A percentile compares a stretch with the other conserved stretches of the same genome.
Evolutionary conservation across 2,113 vertebrate genomes (phyloP).

Genomic region (Psilopsiagon aymara): DNA sequence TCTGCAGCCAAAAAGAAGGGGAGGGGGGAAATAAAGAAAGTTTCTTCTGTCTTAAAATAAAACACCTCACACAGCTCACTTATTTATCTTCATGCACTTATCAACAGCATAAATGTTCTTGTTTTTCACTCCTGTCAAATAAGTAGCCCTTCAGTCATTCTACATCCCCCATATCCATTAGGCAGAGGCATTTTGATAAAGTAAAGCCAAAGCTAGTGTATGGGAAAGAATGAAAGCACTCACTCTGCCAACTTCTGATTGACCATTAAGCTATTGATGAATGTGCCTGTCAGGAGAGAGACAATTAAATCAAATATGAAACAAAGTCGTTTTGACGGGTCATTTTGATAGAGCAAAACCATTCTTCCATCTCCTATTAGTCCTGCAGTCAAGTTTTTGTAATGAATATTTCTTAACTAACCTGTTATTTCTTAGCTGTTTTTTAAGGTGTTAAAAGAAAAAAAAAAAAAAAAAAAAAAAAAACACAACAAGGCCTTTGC

Average conservation of each 20-base stretch:
- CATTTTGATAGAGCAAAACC: slow-evolving; percentile 95
- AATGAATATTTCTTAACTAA: slow-evolving; percentile 82
- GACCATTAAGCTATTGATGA: slow-evolving; percentile 99
- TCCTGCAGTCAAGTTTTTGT: slow-evolving; percentile 87
- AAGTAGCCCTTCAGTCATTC: slow-evolving; percentile 86
- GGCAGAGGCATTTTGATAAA: slow-evolving; percentile 97
- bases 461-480: background rate
- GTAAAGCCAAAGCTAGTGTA: slow-evolving; percentile 88
- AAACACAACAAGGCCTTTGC: background rate
- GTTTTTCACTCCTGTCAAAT: slow-evolving; percentile 83
- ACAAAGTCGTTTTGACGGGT: slow-evolving; percentile 98
- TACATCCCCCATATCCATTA: slow-evolving; percentile 87
- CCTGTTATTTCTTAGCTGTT: slow-evolving; percentile 72
- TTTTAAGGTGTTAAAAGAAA: slow-evolving; percentile 53
- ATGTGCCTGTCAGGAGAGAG: slow-evolving; percentile 99
- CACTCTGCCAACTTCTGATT: slow-evolving; percentile 97
- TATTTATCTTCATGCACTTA: slow-evolving; percentile 81
- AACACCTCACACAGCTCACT: slow-evolving; percentile 69
- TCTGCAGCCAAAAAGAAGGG: slow-evolving; percentile 73
- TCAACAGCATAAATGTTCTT: slow-evolving; percentile 80
- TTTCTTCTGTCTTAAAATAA: slow-evolving; percentile 75
- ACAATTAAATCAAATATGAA: slow-evolving; percentile 99
- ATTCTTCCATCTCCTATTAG: slow-evolving; percentile 92
- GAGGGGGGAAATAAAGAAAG: slow-evolving; percentile 53
- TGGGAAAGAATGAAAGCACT: slow-evolving; percentile 96